A percentile compares a stretch with the other conserved stretches of the same genome.
phyloP scores from a whole-genome alignment of 1,140 invertebrate genomes.

The Ceratoteleas bidentatus region DNA sequence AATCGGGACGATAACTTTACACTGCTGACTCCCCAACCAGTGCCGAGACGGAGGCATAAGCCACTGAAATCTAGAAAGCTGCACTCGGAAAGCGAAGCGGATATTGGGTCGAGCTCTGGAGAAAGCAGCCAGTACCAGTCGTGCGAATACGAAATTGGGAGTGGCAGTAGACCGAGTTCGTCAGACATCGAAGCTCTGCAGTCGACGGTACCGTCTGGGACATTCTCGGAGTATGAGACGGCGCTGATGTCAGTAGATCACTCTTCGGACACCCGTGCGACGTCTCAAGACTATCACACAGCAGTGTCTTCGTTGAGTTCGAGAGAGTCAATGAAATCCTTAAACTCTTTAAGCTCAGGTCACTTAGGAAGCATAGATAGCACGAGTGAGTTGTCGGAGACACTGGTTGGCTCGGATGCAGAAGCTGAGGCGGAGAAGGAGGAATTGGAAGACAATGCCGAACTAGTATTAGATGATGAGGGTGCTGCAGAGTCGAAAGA shows the following conservation, averaged over 20 bases:
- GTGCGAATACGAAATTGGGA: slow-evolving; percentile 89
- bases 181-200: slow-evolving; percentile 90
- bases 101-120: slow-evolving; percentile 92
- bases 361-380: slow-evolving; percentile 92
- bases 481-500: slow-evolving; percentile 67
- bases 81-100: slow-evolving; percentile 79
- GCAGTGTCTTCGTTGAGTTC: slow-evolving; percentile 92
- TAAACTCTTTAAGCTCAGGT: slow-evolving; percentile 93
- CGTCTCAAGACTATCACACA: slow-evolving; percentile 92
- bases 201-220: slow-evolving; percentile 83
- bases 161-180: slow-evolving; percentile 89
- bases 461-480: slow-evolving; percentile 71
- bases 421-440: slow-evolving; percentile 83
- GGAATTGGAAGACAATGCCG: slow-evolving; percentile 76
- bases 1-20: slow-evolving; percentile 75
- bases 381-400: slow-evolving; percentile 94
- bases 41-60: slow-evolving; percentile 74
- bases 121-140: slow-evolving; percentile 95
- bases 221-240: slow-evolving; percentile 92
- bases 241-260: slow-evolving; percentile 89
- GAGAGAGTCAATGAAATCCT: slow-evolving; percentile 92
- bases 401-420: slow-evolving; percentile 90
- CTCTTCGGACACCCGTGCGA: slow-evolving; percentile 85
- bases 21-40: slow-evolving; percentile 73
- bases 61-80: slow-evolving; percentile 70